Evolutionary conservation across 64 coral and sea anemone genomes (phyloP), one percentile per base, ranked within the genome.

Genomic region (Astreopora myriophthalma): DNA sequence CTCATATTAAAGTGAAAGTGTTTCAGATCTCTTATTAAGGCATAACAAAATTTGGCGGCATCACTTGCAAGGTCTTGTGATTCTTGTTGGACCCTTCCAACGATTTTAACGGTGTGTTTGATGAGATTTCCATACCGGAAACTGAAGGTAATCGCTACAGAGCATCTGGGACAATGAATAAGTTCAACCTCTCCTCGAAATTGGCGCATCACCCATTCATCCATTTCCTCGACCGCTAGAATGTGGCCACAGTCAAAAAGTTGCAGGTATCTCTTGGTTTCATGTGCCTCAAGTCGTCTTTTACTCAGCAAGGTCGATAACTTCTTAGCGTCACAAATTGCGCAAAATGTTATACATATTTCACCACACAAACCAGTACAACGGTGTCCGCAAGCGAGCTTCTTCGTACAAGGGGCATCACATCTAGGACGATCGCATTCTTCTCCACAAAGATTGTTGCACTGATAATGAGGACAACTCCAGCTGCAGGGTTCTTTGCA

Each of bases 291-390:
- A 42, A 10, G 20, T 22, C 34, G 64, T 72, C 51, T 2, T 17
- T 32, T 27, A 16, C 20, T 62, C 3, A 58, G 14, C 19, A 89
- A 60, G 12, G 86, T 52, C 6, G 76, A 86, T 0, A 94, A 44
- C 57, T 89, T 70, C 28, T 33, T 58, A 22, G 86, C n/a, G 27
- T 87, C 25, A 31, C 92, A 94, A 42, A 89, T 55, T 23, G 68
- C 68, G 24, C 92, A 94, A 24, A 94, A 30, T 20, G 34, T 82
- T 12, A 76, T 85, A 66, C 92, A 94, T 17, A 73, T 63, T 62
- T 94, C 86, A n/a, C 92, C 92, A 52, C 92, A 94, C 34, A 94
- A 79, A 4, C 86, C 92, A 74, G 84, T 84, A 46, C 92, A 94
- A 30, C 67, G 26, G 32, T 94, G 92, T 19, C 69, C 64, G 24